Percentiles rank a stretch among this genome's conserved stretches.
Evolutionary conservation across 2,888 invertebrate species (phyloP).

Genomic region (Synanthedon andrenaeformis): DNA sequence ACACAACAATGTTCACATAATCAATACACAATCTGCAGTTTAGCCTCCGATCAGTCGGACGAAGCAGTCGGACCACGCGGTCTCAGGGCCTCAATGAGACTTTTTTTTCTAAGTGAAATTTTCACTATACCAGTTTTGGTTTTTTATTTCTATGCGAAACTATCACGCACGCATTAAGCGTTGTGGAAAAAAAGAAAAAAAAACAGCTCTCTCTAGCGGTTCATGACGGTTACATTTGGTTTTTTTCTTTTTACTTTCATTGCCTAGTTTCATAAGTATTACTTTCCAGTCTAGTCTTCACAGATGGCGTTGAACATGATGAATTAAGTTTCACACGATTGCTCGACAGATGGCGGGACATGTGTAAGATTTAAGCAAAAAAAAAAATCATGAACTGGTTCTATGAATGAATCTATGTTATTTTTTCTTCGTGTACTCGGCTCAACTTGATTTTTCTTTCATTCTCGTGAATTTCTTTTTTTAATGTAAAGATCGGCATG

Average conservation of each 20-base stretch:
- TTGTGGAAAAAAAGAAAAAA: constrained; percentile 27
- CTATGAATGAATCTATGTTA: not conserved
- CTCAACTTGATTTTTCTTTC: too few relatives aligned
- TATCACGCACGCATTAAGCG: not conserved
- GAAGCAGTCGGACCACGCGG: too few relatives aligned
- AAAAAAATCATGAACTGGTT: constrained; percentile 7
- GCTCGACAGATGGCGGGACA: constrained; percentile 31
- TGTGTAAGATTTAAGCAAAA: constrained; percentile 14
- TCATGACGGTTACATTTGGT: constrained; percentile 14
- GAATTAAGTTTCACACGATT: not conserved
- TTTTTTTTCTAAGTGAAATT: not conserved
- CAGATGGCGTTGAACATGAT: constrained; percentile 23
- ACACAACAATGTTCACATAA: too few relatives aligned
- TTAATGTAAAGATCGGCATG: too few relatives aligned
- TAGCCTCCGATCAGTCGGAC: too few relatives aligned
- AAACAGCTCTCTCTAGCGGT: constrained; percentile 52
- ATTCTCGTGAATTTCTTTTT: too few relatives aligned
- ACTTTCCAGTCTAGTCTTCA: not conserved
- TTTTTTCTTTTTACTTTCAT: constrained; percentile 22
- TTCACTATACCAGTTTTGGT: not conserved
- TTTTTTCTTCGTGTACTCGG: too few relatives aligned
- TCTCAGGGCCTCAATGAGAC: too few relatives aligned
- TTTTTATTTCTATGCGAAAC: not conserved
- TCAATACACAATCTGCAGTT: too few relatives aligned
- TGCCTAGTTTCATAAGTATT: not conserved